Conservation (phyloP, 2,888 invertebrate species). For the Cheilosia soror region DNA sequence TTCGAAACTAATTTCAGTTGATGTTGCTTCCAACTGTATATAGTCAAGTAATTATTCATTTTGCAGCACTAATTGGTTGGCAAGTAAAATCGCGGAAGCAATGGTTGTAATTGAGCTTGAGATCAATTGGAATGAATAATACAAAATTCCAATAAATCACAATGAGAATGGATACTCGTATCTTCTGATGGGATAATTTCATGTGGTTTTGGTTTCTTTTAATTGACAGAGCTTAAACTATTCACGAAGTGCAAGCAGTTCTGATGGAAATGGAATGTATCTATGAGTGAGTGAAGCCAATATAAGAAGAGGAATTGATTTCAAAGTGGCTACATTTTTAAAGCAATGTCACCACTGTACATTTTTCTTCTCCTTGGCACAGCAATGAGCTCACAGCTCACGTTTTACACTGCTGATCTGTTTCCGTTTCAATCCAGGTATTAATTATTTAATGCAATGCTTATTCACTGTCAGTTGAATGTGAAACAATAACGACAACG, state of each 20-base stretch:
- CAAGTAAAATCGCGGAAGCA: conserved; percentile 30
- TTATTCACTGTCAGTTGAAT: not conserved
- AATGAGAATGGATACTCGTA: not conserved
- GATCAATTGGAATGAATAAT: conserved; percentile 40
- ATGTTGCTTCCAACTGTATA: not conserved
- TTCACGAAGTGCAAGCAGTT: not conserved
- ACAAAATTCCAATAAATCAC: conserved; percentile 19
- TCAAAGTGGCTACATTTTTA: too few relatives aligned
- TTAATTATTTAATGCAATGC: not conserved
- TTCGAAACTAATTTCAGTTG: not conserved
- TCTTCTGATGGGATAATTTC: not conserved
- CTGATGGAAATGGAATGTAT: too few relatives aligned
- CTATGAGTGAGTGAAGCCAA: too few relatives aligned
- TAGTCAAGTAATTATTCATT: not conserved
- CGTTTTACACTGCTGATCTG: not conserved
- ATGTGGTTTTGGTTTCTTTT: not conserved
- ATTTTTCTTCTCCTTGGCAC: not conserved
- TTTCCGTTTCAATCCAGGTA: not conserved
- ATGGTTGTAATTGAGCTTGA: conserved; percentile 27
- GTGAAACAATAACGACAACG: conserved; percentile 8
- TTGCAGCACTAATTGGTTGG: conserved; percentile 19
- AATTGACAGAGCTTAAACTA: too few relatives aligned
- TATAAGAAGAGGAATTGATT: too few relatives aligned
- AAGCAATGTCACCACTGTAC: too few relatives aligned
- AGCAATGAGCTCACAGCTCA: not conserved